These are phyloP conservation scores for Euthynnus affinis DNA, from an alignment of 2,797 vertebrate genomes.

Conservation along the genomic window DNA sequence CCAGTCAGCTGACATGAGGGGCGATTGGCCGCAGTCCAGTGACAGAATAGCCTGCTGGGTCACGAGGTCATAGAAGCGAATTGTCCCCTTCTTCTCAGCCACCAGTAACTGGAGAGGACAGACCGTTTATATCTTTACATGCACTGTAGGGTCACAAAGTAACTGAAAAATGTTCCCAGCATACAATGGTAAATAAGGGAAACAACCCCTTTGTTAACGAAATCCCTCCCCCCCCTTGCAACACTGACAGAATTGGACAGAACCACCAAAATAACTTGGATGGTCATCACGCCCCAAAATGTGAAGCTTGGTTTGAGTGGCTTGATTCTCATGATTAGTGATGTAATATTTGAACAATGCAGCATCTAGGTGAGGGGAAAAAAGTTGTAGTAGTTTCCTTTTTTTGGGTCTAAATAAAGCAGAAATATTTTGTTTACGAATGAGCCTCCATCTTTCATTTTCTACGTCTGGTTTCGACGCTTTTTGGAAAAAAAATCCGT, in stretches of 20 bases:
- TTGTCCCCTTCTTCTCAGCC: constrained; percentile 95
- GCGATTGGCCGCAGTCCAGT: constrained; percentile 92
- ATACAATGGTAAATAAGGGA: background rate
- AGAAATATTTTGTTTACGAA: background rate
- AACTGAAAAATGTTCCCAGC: background rate
- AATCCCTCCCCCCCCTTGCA: background rate
- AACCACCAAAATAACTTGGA: background rate
- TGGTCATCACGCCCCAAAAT: background rate
- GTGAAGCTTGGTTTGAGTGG: background rate
- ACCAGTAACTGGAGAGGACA: constrained; percentile 91
- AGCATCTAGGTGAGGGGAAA: too few relatives aligned
- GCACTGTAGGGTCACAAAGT: background rate
- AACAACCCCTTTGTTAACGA: background rate
- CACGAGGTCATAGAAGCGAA: constrained; percentile 95
- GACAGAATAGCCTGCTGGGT: constrained; percentile 96
- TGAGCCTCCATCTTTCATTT: background rate
- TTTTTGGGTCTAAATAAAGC: background rate
- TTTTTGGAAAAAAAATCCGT: background rate
- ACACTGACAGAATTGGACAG: background rate
- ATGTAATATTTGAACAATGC: too few relatives aligned
- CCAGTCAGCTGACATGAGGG: constrained; percentile 97
- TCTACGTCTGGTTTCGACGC: background rate
- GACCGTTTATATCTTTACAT: background rate
- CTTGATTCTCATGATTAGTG: too few relatives aligned
- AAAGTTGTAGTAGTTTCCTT: too few relatives aligned